Base-by-base conservation (phyloP, 2,113 vertebrate species). In the Reinhardtius hippoglossoides region DNA sequence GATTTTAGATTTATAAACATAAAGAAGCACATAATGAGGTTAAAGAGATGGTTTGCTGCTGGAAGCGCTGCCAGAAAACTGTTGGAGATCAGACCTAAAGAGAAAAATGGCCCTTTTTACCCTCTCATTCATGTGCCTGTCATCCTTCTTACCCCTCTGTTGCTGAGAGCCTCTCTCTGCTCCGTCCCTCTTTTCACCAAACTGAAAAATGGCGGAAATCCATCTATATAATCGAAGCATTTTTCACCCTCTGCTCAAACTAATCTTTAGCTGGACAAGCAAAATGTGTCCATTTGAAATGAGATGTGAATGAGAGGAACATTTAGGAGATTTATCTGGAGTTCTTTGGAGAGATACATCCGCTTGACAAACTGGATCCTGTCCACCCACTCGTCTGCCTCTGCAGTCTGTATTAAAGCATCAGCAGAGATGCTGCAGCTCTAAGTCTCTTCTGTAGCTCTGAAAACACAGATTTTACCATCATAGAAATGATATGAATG, bases 1-100 rank as follows among this genome's bases (percentile, higher is more conserved):
- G 37, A 2, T 5, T 5, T 64, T 50, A 54, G 63, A 80, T 80
- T 84, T 72, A 73, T 75, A 78, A 78, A 82, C 79, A 56, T 16
- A 44, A 3, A 40, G 31, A 37, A 56, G 42, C 57, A 56, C 31
- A 71, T 66, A 71, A 81, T n/a, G 24, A 74, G 26, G 20, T 44
- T 62, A 59, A 54, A 64, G 24, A 44, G 67, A 69, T 35, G 66
- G 42, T 40, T 55, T 57, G 20, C 52, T 78, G 68, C 48, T 88
- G 58, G 67, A 81, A 12, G 31, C 66, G 60, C 21, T 81, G 70
- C 76, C 71, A 59, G 58, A 69, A 74, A 77, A 76, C 31, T 55
- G 65, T 35, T 61, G 15, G 26, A 71, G 50, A 74, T 78, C 18
- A n/a, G 16, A 8, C 26, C 58, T 37, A 27, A 57, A 44, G 70